Percentiles rank a stretch among this genome's conserved stretches.
These are phyloP conservation scores for Troides helena DNA, from an alignment of 2,888 invertebrate genomes.

Conservation along the genomic window DNA sequence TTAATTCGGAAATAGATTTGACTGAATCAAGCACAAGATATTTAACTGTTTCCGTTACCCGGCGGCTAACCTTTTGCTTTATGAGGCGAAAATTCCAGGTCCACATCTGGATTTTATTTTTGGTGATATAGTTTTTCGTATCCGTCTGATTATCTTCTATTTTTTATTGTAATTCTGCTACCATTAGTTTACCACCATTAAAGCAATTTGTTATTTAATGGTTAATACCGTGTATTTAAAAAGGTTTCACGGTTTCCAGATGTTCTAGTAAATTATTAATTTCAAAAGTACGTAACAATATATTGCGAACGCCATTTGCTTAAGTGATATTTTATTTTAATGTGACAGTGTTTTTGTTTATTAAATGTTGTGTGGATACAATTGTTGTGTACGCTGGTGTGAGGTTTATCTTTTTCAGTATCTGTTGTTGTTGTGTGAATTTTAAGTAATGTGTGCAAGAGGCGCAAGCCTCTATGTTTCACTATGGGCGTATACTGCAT, in stretches of 20 bases:
- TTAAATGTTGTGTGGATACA: neutral
- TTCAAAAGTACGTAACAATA: neutral
- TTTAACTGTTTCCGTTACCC: neutral
- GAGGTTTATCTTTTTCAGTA: neutral
- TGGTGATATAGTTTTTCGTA: no score
- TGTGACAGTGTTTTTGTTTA: neutral
- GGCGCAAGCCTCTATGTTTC: neutral
- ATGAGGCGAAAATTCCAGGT: no score
- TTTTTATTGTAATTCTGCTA: no score
- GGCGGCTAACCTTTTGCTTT: no score
- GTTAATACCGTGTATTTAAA: neutral
- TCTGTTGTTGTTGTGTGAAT: slow-evolving; percentile 6
- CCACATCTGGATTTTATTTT: no score
- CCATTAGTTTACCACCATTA: no score
- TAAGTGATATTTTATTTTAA: no score
- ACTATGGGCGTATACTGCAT: neutral
- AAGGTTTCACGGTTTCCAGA: neutral
- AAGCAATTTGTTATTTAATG: no score
- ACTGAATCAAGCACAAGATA: neutral
- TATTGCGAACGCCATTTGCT: no score
- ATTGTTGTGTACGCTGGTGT: neutral
- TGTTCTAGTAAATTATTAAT: neutral
- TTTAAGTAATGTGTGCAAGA: neutral
- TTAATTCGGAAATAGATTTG: neutral
- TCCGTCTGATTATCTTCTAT: no score